These are phyloP conservation scores for Tragulus kanchil DNA, from an alignment of 2,113 vertebrate species.

Conservation along the genomic window DNA sequence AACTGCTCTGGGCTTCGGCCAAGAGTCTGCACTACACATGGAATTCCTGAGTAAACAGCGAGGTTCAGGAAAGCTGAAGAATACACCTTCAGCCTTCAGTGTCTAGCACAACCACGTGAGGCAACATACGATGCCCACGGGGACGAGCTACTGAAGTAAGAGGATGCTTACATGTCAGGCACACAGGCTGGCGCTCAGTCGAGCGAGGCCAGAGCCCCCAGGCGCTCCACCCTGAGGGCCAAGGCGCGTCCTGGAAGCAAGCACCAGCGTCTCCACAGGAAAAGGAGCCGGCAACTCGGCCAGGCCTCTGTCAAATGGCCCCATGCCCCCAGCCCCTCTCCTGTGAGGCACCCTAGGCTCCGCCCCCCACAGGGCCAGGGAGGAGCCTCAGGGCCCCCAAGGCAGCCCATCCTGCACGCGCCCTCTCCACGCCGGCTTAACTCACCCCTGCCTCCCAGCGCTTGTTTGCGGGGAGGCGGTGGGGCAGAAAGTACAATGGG, in stretches of 20 bases:
- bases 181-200: not conserved
- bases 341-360: not conserved
- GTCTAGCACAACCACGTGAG: not conserved
- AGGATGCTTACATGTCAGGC: not conserved
- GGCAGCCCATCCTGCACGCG: not conserved
- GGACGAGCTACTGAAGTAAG: not conserved
- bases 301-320: not conserved
- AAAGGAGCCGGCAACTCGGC: rapidly evolving
- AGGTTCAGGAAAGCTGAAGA: not conserved
- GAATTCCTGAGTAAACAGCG: not conserved
- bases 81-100: not conserved
- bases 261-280: not conserved
- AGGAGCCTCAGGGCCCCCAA: not conserved
- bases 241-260: not conserved
- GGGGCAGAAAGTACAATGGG: no score
- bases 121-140: not conserved
- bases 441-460: not conserved
- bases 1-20: not conserved
- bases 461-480: not conserved
- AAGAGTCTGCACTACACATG: not conserved
- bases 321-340: not conserved
- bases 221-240: not conserved
- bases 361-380: no score
- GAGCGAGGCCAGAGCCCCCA: not conserved
- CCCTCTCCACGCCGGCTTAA: rapidly evolving